Conservation (phyloP, 2,888 invertebrate genomes). For the Mycalesis mineus region DNA sequence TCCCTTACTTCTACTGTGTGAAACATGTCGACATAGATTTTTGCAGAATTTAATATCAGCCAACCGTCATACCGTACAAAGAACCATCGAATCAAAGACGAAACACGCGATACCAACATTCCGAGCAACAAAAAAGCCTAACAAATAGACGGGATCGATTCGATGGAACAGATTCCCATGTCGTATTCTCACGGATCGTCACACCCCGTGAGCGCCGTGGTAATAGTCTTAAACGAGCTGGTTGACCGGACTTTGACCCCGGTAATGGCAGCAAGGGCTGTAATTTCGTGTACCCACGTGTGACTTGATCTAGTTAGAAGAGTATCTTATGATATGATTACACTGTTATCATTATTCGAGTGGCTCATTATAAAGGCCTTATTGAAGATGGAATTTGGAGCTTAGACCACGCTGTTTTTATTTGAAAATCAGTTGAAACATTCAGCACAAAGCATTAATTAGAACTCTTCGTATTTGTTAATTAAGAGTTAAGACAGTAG, state of each 20-base stretch:
- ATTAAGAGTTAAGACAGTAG: too few relatives aligned
- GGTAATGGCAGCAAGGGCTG: conserved; percentile 7
- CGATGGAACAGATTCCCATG: conserved; percentile 53
- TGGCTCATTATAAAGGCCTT: too few relatives aligned
- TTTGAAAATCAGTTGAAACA: too few relatives aligned
- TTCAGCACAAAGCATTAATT: too few relatives aligned
- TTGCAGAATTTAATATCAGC: background rate
- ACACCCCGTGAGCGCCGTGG: conserved; percentile 55
- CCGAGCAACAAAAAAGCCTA: conserved; percentile 8
- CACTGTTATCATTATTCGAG: too few relatives aligned
- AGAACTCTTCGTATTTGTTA: too few relatives aligned
- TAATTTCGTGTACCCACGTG: conserved; percentile 8
- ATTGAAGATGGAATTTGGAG: too few relatives aligned
- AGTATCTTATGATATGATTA: background rate
- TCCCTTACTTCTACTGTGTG: too few relatives aligned
- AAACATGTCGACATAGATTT: background rate
- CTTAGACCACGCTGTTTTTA: too few relatives aligned
- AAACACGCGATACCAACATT: conserved; percentile 12
- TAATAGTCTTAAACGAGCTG: conserved; percentile 27
- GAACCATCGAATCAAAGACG: conserved; percentile 4
- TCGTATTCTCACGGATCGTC: conserved; percentile 66
- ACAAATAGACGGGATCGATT: conserved; percentile 10
- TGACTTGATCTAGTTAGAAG: conserved; percentile 3
- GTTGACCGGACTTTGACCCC: conserved; percentile 31
- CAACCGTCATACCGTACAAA: background rate